phyloP scores from a whole-genome alignment of 2,797 vertebrate species.

The Bradypodion ventrale region DNA sequence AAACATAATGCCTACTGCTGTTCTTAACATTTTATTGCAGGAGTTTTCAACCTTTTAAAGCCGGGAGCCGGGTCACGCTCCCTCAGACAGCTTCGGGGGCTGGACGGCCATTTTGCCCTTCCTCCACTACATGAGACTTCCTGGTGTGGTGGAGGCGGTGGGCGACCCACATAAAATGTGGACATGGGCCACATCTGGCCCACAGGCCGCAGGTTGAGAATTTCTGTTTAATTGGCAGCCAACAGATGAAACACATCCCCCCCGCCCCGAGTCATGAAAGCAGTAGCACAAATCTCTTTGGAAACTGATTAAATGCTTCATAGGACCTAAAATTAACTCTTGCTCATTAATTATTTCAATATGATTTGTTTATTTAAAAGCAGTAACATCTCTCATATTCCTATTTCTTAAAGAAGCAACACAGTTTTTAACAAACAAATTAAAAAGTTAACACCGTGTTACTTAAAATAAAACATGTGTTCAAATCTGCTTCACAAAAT shows the following conservation, averaged over 20 bases:
- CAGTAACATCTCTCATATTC: neutral
- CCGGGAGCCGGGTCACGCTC: too few relatives aligned
- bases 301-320: neutral
- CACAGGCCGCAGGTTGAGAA: too few relatives aligned
- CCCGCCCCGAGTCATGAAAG: neutral
- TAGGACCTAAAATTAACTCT: neutral
- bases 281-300: neutral
- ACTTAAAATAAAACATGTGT: neutral
- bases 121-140: too few relatives aligned
- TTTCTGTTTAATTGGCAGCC: slow-evolving; percentile 23
- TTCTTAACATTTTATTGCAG: slow-evolving; percentile 10
- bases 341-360: neutral
- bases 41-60: too few relatives aligned
- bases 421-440: neutral
- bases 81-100: too few relatives aligned
- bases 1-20: neutral
- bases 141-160: too few relatives aligned
- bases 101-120: too few relatives aligned
- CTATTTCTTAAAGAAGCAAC: neutral
- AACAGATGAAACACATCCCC: neutral
- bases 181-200: too few relatives aligned
- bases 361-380: slow-evolving; percentile 19
- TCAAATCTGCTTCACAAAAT: neutral
- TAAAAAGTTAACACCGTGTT: neutral
- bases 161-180: too few relatives aligned